Evolutionary conservation across 2,113 vertebrate species (phyloP).

Genomic region (Calonectris borealis): DNA sequence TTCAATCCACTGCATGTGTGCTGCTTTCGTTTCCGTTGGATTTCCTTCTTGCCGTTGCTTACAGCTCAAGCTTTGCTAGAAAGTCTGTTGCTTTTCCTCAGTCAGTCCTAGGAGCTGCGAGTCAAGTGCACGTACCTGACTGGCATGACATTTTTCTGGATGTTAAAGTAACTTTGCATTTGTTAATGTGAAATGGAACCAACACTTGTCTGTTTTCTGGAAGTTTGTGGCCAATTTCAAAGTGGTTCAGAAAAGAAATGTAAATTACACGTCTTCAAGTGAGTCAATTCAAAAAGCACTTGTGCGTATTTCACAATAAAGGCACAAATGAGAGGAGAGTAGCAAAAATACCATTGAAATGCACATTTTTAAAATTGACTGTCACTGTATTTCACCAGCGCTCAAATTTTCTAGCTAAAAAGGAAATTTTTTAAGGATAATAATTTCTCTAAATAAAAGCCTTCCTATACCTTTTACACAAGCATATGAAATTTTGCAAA

Average conservation of each 20-base stretch:
- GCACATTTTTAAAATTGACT: not conserved
- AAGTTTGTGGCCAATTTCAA: not conserved
- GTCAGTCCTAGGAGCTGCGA: not conserved
- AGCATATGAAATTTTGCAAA: not conserved
- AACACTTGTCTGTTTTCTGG: not conserved
- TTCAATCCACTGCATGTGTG: slow-evolving; percentile 27
- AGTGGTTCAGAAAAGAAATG: not conserved
- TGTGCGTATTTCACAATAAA: not conserved
- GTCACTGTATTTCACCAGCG: not conserved
- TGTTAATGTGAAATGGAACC: not conserved
- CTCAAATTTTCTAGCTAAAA: not conserved
- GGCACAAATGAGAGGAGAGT: slow-evolving; percentile 33
- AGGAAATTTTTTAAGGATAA: not conserved
- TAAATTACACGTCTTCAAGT: not conserved
- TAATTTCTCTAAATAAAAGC: not conserved
- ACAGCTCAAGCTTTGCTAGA: not conserved
- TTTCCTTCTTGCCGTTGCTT: slow-evolving; percentile 26
- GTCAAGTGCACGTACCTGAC: not conserved
- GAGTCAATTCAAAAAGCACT: not conserved
- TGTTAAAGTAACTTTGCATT: not conserved
- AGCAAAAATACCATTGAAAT: not conserved
- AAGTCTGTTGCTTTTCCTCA: not conserved
- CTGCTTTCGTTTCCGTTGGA: not conserved
- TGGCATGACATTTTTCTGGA: slow-evolving; percentile 2
- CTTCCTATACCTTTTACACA: not conserved